Percentiles rank a stretch among this genome's conserved stretches.
Conservation (phyloP, 2,888 invertebrate genomes). For the Nowickia ferox region DNA sequence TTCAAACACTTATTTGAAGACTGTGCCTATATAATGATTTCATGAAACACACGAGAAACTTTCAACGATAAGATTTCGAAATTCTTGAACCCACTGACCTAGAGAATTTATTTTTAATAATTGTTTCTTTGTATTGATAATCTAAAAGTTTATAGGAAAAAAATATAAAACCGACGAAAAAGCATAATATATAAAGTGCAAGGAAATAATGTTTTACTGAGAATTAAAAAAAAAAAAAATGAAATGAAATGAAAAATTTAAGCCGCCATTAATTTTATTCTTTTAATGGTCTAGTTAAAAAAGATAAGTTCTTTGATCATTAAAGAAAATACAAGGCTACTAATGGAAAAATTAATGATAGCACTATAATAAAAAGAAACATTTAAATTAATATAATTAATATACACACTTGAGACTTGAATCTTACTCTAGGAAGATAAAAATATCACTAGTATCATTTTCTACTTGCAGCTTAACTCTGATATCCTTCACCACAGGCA, state of each 20-base stretch:
- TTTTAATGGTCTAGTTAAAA: constrained; percentile 49
- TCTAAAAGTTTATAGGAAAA: constrained; percentile 47
- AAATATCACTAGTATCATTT: too few species aligned
- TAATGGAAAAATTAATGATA: not conserved
- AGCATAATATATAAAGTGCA: constrained; percentile 35
- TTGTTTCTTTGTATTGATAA: constrained; percentile 72
- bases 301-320: constrained; percentile 19
- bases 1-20: constrained; percentile 66
- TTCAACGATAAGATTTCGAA: constrained; percentile 64
- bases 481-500: too few species aligned
- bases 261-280: constrained; percentile 15
- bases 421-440: not conserved
- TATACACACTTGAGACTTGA: not conserved
- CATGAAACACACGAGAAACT: constrained; percentile 47
- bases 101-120: constrained; percentile 73
- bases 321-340: constrained; percentile 7
- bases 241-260: not conserved
- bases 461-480: too few species aligned
- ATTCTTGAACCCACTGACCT: constrained; percentile 76
- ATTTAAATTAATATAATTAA: not conserved
- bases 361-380: not conserved
- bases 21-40: constrained; percentile 37
- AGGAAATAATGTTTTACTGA: constrained; percentile 31
- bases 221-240: constrained; percentile 5
- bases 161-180: constrained; percentile 11